These are phyloP conservation scores for Cervus canadensis DNA, from an alignment of 2,113 vertebrate genomes.

Conservation along the genomic window DNA sequence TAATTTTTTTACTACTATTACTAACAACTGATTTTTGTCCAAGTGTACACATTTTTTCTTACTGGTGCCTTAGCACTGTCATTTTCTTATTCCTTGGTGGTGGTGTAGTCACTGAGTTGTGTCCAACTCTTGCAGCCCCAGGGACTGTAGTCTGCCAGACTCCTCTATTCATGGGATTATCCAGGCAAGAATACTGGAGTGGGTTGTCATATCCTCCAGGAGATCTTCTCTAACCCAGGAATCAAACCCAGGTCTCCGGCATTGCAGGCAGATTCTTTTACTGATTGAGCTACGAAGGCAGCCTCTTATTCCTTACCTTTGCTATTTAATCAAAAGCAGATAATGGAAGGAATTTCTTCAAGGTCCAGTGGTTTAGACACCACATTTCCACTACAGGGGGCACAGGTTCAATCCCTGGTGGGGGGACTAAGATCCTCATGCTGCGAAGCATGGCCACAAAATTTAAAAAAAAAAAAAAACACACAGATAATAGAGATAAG, in stretches of 20 bases:
- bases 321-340: neutral
- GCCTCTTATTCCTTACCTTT: neutral
- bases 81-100: conserved; percentile 16
- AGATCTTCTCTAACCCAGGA: neutral
- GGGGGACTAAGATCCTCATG: neutral
- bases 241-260: neutral
- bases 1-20: neutral
- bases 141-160: neutral
- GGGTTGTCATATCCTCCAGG: neutral
- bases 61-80: neutral
- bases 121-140: neutral
- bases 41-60: neutral
- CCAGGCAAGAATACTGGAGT: neutral
- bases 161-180: neutral
- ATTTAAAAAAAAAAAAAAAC: neutral
- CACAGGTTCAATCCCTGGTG: neutral
- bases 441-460: neutral
- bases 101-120: neutral
- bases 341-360: neutral
- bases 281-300: neutral
- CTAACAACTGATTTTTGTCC: neutral
- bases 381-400: neutral
- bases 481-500: neutral
- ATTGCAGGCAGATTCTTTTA: neutral
- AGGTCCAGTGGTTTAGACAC: neutral